Evolutionary conservation across 2,797 vertebrate genomes (phyloP).

Genomic region (Prionace glauca): DNA sequence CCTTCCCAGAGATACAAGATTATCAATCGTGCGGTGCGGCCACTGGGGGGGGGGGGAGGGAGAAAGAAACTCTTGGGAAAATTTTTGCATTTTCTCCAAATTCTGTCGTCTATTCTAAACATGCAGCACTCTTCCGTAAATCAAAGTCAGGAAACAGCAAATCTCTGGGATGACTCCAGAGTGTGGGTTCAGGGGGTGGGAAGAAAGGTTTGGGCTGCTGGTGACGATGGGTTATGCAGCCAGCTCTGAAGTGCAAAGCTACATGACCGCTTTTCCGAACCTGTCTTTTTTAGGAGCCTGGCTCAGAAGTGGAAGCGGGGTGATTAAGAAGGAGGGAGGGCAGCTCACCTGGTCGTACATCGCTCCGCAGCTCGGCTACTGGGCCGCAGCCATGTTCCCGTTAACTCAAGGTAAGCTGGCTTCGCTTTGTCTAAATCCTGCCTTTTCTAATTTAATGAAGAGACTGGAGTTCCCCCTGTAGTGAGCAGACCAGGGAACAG

Average conservation of each 20-base stretch:
- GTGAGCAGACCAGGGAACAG: not conserved
- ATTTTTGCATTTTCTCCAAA: not conserved
- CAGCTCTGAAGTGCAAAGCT: not conserved
- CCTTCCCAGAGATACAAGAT: not conserved
- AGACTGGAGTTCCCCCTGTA: too few relatives aligned
- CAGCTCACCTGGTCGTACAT: constrained; percentile 83
- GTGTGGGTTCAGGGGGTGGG: not conserved
- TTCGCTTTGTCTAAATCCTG: not conserved
- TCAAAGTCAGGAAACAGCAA: not conserved
- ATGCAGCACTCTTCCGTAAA: not conserved
- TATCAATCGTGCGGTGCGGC: not conserved
- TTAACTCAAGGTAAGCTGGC: constrained; percentile 61
- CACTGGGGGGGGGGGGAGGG: not conserved
- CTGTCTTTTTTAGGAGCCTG: constrained; percentile 70
- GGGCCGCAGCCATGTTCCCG: constrained; percentile 83
- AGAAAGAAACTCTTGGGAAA: not conserved
- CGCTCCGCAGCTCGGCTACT: constrained; percentile 85
- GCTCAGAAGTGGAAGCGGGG: constrained; percentile 81
- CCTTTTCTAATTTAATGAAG: not conserved
- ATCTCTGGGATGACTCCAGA: not conserved
- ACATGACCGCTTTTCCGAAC: not conserved
- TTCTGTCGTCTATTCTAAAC: not conserved
- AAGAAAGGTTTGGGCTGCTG: not conserved
- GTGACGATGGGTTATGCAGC: not conserved
- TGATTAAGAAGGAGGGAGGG: constrained; percentile 80